Conservation (phyloP, 2,888 invertebrate genomes). For the Crematogaster levior region DNA sequence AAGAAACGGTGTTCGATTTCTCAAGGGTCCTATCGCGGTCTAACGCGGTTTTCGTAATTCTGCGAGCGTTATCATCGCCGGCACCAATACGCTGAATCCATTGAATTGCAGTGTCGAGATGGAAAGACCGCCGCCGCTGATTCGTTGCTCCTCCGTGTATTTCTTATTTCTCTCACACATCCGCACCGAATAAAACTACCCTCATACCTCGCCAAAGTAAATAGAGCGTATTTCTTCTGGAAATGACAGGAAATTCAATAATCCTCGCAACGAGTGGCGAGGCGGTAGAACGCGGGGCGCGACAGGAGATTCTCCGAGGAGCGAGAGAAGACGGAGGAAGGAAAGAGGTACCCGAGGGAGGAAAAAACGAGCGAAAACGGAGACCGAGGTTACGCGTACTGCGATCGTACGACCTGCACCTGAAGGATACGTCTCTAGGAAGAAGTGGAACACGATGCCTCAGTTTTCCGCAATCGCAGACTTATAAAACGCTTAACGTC, state of each 20-base stretch:
- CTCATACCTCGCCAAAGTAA: conserved; percentile 74
- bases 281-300: conserved; percentile 55
- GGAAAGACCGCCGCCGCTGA: conserved; percentile 54
- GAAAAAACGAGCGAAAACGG: conserved; percentile 49
- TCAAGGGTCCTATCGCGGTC: neutral
- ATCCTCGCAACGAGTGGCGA: conserved; percentile 79
- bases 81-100: conserved; percentile 42
- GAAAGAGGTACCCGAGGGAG: conserved; percentile 36
- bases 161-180: conserved; percentile 75
- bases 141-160: conserved; percentile 65
- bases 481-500: conserved; percentile 53
- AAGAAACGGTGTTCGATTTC: neutral
- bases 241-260: conserved; percentile 85
- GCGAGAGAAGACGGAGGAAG: conserved; percentile 8
- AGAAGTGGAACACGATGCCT: conserved; percentile 38
- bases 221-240: conserved; percentile 84
- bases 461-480: conserved; percentile 44
- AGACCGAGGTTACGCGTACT: conserved; percentile 48
- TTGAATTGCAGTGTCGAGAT: conserved; percentile 59
- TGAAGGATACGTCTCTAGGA: conserved; percentile 47
- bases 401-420: conserved; percentile 58
- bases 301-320: conserved; percentile 41
- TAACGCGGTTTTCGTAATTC: conserved; percentile 41
- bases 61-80: conserved; percentile 59
- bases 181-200: conserved; percentile 62